Percentiles rank a stretch among this genome's conserved stretches.
phyloP scores from a whole-genome alignment of 2,797 vertebrate species.

The Poeciliopsis gracilis region DNA sequence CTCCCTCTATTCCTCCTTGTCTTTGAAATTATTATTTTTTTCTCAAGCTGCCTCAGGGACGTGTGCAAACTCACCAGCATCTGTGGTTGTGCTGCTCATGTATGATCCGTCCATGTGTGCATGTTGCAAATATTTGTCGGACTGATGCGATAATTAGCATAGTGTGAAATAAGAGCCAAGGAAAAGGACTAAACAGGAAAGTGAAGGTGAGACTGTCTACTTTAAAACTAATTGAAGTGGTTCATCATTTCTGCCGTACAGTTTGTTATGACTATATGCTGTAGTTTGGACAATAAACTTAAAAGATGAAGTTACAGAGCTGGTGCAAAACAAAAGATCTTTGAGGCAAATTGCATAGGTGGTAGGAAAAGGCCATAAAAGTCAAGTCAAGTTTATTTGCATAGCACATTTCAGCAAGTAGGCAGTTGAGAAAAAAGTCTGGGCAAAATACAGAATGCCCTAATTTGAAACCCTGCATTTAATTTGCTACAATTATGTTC shows the following conservation, averaged over 20 bases:
- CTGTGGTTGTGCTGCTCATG: conserved; percentile 38
- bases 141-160: conserved; percentile 85
- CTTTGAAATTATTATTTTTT: conserved; percentile 65
- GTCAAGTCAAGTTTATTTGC: too few species aligned
- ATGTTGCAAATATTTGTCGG: conserved; percentile 72
- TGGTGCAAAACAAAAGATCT: neutral
- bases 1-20: conserved; percentile 52
- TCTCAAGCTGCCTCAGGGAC: conserved; percentile 43
- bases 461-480: neutral
- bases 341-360: neutral
- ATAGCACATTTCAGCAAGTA: too few species aligned
- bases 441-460: neutral
- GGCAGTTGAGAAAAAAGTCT: neutral
- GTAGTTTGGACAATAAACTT: neutral
- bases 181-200: conserved; percentile 36
- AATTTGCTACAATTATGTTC: neutral
- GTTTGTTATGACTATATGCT: neutral
- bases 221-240: conserved; percentile 24
- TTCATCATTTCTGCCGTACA: neutral
- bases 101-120: conserved; percentile 5
- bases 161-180: conserved; percentile 59
- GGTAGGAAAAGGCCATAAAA: neutral
- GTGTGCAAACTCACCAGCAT: conserved; percentile 58
- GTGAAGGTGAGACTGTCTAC: conserved; percentile 33
- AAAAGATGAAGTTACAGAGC: neutral